Base-by-base conservation (phyloP, 2,113 vertebrate genomes). In the Hippocampus mohnikei region DNA sequence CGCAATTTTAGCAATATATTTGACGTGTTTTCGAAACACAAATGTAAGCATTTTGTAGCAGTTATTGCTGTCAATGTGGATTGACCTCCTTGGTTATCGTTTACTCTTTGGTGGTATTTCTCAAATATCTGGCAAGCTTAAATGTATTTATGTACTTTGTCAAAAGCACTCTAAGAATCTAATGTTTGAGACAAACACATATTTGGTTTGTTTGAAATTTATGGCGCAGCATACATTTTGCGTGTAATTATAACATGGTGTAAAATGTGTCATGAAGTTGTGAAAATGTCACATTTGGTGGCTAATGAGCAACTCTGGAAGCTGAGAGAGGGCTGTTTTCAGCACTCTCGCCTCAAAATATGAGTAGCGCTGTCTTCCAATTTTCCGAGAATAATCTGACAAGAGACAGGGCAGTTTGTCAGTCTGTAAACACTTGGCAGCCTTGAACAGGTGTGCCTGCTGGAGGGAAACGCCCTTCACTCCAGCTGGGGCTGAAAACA, bases 11-110 rank as follows among this genome's bases (percentile, higher is more conserved):
- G 67, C 71, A 69, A 15, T 41, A 18, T 46, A 27, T 77, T 73
- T 79, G 66, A 77, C 50, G 69, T 74, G 16, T 77, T 81, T 78
- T 71, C 29, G 61, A 23, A 81, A 74, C 64, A 73, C 41, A 3
- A 67, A 40, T 69, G 23, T 40, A 44, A 66, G 60, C 25, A 60
- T 33, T 8, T 60, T 27, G 27, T 61, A 55, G 21, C 9, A 55
- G 56, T 59, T 59, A 40, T 20, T 37, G 40, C 8, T 37, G 29
- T 37, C 27, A 65, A 64, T 83, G 76, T 82, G 76, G 77, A 80
- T 72, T 60, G 27, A 69, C 27, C 56, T 72, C 8, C 29, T 21
- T 9, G 27, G 27, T 15, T 29, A 16, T 18, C 7, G 18, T 37
- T 40, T 37, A 20, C 2, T 18, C 3, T 61, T 20, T 20, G 8